phyloP scores from a whole-genome alignment of 2,113 vertebrate species.

The Stigmatopora argus region DNA sequence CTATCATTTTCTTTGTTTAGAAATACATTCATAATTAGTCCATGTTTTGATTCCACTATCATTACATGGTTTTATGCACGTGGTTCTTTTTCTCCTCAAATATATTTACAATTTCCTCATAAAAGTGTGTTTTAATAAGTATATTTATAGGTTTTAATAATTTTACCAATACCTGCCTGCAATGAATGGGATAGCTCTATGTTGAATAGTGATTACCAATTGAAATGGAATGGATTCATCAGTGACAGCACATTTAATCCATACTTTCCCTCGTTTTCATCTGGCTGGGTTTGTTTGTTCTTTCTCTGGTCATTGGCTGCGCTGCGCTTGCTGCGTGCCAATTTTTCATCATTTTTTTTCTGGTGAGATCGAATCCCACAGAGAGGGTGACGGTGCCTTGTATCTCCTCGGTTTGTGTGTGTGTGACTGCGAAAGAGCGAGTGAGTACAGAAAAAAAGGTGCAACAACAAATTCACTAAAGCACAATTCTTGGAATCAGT shows the following conservation, averaged over 20 bases:
- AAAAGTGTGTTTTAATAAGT: no score
- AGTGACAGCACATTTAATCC: slow-evolving; percentile 24
- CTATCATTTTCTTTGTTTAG: not conserved
- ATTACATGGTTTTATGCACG: no score
- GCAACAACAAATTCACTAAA: not conserved
- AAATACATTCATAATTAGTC: not conserved
- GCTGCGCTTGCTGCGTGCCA: slow-evolving; percentile 45
- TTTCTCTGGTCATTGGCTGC: slow-evolving; percentile 39
- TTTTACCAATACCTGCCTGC: not conserved
- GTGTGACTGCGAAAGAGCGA: not conserved
- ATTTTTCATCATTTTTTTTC: slow-evolving; percentile 36
- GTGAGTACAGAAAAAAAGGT: not conserved
- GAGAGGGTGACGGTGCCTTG: slow-evolving; percentile 52
- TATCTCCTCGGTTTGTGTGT: slow-evolving; percentile 18
- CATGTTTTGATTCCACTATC: no score
- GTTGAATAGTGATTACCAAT: slow-evolving; percentile 43
- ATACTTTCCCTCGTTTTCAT: not conserved
- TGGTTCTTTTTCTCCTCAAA: no score
- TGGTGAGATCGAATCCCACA: slow-evolving; percentile 37
- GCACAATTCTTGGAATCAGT: not conserved
- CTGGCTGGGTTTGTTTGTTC: slow-evolving; percentile 23
- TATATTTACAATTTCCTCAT: no score
- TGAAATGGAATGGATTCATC: slow-evolving; percentile 31
- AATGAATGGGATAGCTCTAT: not conserved
- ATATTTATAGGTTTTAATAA: not conserved